These are phyloP conservation scores for Ashinkailepas kermadecensis DNA, from an alignment of 2,888 invertebrate genomes.

Conservation along the genomic window DNA sequence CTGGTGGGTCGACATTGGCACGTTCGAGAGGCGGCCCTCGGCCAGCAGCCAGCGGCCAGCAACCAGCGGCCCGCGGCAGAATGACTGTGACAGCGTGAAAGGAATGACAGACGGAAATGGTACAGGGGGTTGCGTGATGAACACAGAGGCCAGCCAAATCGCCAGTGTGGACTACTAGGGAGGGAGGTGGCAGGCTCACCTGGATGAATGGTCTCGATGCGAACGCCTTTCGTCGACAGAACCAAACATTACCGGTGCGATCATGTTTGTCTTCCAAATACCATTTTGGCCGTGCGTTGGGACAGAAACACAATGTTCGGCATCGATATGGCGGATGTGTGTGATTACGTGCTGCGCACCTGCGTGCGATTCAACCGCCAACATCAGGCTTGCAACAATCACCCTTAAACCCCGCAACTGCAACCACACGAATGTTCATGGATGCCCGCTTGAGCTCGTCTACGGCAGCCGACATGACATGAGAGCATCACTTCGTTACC, in stretches of 20 bases:
- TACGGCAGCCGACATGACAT: no score
- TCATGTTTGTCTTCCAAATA: background rate
- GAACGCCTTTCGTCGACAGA: background rate
- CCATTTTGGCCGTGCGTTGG: background rate
- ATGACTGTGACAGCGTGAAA: background rate
- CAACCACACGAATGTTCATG: no score
- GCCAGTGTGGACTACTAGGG: background rate
- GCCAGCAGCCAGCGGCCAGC: background rate
- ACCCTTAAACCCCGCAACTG: no score
- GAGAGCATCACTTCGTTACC: no score
- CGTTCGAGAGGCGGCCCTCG: background rate
- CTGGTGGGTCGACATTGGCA: no score
- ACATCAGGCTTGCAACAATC: no score
- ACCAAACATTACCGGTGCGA: background rate
- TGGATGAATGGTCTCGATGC: background rate
- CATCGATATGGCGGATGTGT: background rate
- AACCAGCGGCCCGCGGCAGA: background rate
- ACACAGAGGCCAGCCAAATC: constrained; percentile 17
- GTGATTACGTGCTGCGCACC: background rate
- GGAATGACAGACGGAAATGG: background rate
- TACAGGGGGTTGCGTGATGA: background rate
- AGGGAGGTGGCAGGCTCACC: background rate
- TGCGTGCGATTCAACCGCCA: background rate
- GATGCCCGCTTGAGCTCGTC: no score
- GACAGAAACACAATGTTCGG: background rate